Percentiles rank a stretch among this genome's conserved stretches.
Conservation (phyloP, 1,140 invertebrate species). For the Saxidomus purpurata region DNA sequence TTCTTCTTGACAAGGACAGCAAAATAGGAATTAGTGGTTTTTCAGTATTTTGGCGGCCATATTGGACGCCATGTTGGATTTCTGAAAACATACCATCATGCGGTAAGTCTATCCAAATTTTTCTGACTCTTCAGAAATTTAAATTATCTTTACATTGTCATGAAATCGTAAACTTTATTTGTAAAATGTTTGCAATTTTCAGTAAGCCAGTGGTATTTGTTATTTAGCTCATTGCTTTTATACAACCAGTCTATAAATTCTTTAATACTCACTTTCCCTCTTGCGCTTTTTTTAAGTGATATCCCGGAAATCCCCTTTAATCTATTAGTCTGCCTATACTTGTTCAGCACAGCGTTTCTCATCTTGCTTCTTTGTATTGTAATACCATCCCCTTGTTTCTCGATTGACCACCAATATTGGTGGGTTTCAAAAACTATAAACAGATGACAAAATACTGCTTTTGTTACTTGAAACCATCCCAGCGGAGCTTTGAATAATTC, state of each 20-base stretch:
- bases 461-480: neutral
- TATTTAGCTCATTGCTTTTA: constrained; percentile 12
- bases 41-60: too few species aligned
- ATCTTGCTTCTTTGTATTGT: constrained; percentile 33
- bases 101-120: too few species aligned
- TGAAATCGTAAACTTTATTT: constrained; percentile 12
- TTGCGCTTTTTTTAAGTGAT: neutral
- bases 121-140: too few species aligned
- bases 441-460: neutral
- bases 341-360: neutral
- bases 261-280: neutral
- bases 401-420: constrained; percentile 45
- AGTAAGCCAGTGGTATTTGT: neutral
- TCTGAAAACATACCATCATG: too few species aligned
- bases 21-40: too few species aligned
- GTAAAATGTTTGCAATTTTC: constrained; percentile 45
- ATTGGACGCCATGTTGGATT: too few species aligned
- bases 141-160: too few species aligned
- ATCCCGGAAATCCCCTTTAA: too few species aligned
- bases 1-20: too few species aligned
- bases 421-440: constrained; percentile 49
- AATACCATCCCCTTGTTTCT: constrained; percentile 17
- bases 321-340: neutral
- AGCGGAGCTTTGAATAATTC: neutral
- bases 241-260: constrained; percentile 30